phyloP scores from a whole-genome alignment of 2,888 invertebrate species.

The Gandaritis pyraliata region DNA sequence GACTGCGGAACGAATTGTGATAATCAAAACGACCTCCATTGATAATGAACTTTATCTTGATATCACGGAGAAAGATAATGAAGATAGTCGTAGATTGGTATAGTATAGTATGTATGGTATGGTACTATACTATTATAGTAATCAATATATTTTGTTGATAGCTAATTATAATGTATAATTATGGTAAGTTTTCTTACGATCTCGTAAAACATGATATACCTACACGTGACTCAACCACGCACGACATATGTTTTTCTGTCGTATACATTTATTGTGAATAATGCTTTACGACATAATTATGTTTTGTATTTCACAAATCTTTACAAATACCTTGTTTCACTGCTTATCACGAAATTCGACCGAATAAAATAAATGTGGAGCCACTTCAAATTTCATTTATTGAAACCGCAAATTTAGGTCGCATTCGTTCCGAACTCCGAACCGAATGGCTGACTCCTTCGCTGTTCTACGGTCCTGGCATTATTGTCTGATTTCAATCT shows the following conservation, averaged over 20 bases:
- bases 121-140: no score
- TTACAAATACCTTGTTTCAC: not conserved
- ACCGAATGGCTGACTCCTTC: constrained; percentile 25
- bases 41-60: constrained; percentile 30
- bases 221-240: not conserved
- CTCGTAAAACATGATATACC: not conserved
- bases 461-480: constrained; percentile 20
- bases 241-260: not conserved
- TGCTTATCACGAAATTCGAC: not conserved
- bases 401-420: constrained; percentile 28
- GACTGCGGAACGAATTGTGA: constrained; percentile 63
- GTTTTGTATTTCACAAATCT: not conserved
- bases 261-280: not conserved
- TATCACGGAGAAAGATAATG: constrained; percentile 10
- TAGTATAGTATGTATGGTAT: no score
- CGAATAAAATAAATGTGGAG: constrained; percentile 15
- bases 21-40: constrained; percentile 53
- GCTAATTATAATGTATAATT: no score
- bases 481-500: constrained; percentile 13
- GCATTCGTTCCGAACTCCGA: constrained; percentile 26
- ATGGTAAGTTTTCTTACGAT: not conserved
- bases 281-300: not conserved
- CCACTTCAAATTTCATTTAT: constrained; percentile 22
- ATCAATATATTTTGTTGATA: no score
- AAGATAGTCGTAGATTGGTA: constrained; percentile 5